A percentile compares a stretch with the other conserved stretches of the same genome.
Conservation (phyloP, 2,888 invertebrate genomes). For the Salticus scenicus region DNA sequence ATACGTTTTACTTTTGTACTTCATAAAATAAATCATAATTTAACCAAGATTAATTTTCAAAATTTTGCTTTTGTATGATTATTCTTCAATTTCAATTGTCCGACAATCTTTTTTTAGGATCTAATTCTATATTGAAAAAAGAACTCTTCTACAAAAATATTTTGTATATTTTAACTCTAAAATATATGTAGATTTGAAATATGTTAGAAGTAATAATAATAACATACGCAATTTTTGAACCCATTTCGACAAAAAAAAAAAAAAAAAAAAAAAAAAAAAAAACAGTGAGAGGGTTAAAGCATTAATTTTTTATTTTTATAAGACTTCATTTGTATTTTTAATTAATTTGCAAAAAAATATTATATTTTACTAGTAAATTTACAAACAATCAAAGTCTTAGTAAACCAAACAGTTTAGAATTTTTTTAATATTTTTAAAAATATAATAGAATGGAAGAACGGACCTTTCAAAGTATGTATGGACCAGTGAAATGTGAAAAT, state of each 20-base stretch:
- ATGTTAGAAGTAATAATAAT: background rate
- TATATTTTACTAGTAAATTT: no score
- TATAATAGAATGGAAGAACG: no score
- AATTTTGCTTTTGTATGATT: conserved; percentile 12
- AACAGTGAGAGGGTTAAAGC: conserved; percentile 3
- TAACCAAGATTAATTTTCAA: conserved; percentile 18
- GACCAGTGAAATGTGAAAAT: no score
- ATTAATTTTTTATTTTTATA: no score
- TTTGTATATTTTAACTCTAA: conserved; percentile 17
- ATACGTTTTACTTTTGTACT: conserved; percentile 20
- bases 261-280: no score
- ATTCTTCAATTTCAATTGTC: conserved; percentile 21
- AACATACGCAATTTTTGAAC: conserved; percentile 7
- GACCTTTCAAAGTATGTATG: no score
- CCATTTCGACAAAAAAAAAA: background rate
- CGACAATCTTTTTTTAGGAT: background rate
- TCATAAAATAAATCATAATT: conserved; percentile 27
- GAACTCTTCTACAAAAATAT: conserved; percentile 8
- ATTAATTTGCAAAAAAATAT: no score
- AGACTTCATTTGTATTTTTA: no score
- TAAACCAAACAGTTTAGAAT: no score
- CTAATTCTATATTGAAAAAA: conserved; percentile 23
- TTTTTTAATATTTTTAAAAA: no score
- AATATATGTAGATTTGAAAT: conserved; percentile 12
- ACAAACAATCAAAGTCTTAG: no score